phyloP scores from a whole-genome alignment of 2,888 invertebrate species.

The Caenorhabditis doughertyi region DNA sequence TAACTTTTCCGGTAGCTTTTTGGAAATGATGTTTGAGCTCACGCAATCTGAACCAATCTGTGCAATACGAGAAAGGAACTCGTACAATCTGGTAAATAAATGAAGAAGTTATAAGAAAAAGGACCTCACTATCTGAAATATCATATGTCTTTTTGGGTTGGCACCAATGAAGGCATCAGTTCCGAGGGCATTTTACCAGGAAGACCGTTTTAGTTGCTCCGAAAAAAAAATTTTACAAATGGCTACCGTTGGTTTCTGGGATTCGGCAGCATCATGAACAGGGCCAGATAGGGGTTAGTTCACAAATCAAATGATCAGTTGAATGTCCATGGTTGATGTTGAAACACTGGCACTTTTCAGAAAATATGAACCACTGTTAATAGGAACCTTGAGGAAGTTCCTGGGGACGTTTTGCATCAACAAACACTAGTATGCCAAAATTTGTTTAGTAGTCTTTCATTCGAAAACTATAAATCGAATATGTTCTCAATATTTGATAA shows the following conservation, averaged over 20 bases:
- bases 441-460: background rate
- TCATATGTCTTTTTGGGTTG: slow-evolving; percentile 5
- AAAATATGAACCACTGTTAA: too few relatives aligned
- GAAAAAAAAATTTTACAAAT: slow-evolving; percentile 9
- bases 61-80: slow-evolving; percentile 29
- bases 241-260: slow-evolving; percentile 7
- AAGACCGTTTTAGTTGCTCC: too few relatives aligned
- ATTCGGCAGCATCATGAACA: too few relatives aligned
- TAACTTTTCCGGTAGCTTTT: slow-evolving; percentile 11
- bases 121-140: slow-evolving; percentile 10
- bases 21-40: slow-evolving; percentile 32
- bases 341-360: too few relatives aligned
- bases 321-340: too few relatives aligned
- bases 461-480: background rate
- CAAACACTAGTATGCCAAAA: too few relatives aligned
- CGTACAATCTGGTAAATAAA: slow-evolving; percentile 5
- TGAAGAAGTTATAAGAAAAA: background rate
- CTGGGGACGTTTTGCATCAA: too few relatives aligned
- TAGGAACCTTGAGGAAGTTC: too few relatives aligned
- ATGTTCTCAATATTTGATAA: background rate
- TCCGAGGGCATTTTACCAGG: background rate
- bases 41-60: slow-evolving; percentile 29
- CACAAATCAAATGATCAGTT: too few relatives aligned
- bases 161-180: slow-evolving; percentile 21
- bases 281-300: slow-evolving; percentile 2